Percentiles rank a stretch among this genome's conserved stretches.
Evolutionary conservation across 1,140 invertebrate genomes (phyloP).

Genomic region (Mizuhopecten yessoensis): DNA sequence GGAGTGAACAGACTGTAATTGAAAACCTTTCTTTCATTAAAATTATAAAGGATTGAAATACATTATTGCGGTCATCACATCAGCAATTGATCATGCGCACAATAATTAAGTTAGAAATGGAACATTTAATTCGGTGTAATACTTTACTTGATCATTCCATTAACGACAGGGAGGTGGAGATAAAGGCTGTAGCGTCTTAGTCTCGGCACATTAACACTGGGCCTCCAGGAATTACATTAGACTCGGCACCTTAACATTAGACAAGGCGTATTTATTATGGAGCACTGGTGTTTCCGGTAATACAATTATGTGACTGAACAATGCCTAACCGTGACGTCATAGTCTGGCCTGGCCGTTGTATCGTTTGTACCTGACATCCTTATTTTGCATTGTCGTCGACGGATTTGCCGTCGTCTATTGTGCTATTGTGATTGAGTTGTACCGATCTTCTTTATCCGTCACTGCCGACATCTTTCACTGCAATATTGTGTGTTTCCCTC

Average conservation of each 20-base stretch:
- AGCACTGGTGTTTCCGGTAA: not conserved
- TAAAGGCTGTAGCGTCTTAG: not conserved
- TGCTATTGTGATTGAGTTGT: not conserved
- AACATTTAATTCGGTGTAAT: not conserved
- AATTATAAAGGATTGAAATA: not conserved
- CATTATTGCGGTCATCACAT: not conserved
- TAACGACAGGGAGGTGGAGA: not conserved
- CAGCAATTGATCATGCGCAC: not conserved
- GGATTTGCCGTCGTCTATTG: conserved; percentile 5
- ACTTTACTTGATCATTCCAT: not conserved
- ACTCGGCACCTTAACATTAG: not conserved
- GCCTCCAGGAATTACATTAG: not conserved
- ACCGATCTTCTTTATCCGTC: not conserved
- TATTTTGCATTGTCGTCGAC: not conserved
- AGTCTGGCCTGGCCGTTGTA: not conserved
- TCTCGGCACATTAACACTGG: not conserved
- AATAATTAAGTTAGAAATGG: not conserved
- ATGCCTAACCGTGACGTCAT: not conserved
- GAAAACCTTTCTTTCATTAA: not conserved
- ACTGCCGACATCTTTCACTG: not conserved
- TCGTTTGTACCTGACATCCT: conserved; percentile 31
- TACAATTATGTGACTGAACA: not conserved
- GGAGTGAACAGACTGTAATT: not conserved
- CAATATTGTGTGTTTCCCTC: not conserved
- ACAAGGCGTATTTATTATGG: conserved; percentile 10